These are phyloP conservation scores for Tetragonula clypearis DNA, from an alignment of 1,140 invertebrate species.

Conservation along the genomic window DNA sequence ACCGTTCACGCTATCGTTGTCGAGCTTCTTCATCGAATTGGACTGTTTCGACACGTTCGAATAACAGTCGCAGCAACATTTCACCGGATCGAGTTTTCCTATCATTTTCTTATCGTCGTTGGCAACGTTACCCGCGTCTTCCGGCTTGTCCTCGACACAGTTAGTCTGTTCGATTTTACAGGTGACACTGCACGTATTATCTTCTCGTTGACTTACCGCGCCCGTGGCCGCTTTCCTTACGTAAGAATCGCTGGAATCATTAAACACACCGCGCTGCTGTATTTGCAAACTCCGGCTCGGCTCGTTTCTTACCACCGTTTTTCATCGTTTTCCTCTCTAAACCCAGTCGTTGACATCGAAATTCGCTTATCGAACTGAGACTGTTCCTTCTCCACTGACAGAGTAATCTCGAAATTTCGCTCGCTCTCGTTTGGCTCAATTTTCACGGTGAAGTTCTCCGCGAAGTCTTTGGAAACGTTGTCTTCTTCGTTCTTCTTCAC, in stretches of 20 bases:
- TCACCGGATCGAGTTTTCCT: background rate
- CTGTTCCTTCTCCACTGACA: background rate
- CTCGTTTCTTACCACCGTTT: background rate
- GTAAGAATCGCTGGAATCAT: slow-evolving; percentile 17
- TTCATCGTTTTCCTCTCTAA: too few species aligned
- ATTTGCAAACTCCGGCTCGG: background rate
- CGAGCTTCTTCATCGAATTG: background rate
- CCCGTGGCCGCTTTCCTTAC: slow-evolving; percentile 32
- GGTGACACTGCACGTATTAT: background rate
- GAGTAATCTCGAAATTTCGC: background rate
- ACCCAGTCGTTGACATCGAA: too few species aligned
- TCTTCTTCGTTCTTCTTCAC: background rate
- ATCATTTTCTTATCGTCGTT: background rate
- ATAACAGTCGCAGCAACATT: background rate
- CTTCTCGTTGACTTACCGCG: background rate
- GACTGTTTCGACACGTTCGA: background rate
- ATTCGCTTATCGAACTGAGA: background rate
- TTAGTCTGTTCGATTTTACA: slow-evolving; percentile 14
- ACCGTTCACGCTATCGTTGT: background rate
- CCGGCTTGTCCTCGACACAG: background rate
- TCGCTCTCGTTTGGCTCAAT: background rate
- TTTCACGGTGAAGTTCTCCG: background rate
- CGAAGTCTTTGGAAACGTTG: background rate
- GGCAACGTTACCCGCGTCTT: too few species aligned
- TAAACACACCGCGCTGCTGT: background rate